Evolutionary conservation across 2,888 invertebrate genomes (phyloP), one percentile per base, ranked within the genome.

Genomic region (Torymus tubicola): DNA sequence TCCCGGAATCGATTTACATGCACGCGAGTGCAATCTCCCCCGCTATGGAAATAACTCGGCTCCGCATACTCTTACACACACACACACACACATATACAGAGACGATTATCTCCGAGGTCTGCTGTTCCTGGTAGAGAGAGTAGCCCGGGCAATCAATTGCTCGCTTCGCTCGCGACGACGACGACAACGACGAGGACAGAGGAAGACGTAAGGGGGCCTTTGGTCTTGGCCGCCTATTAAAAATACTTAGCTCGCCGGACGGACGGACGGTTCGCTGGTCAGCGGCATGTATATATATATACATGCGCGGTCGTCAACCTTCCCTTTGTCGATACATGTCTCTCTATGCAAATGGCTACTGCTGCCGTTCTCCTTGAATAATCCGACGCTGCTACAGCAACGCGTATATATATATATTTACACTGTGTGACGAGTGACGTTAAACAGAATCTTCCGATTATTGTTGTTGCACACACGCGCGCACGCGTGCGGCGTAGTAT

Each of bases 151-250:
- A 86, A 87, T 87, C 86, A 86, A 86, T 86, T 86, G 86, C 86
- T 42, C 8, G 42, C 42, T 31, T 42, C 8, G 42, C 31, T 31
- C 31, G 31, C 31, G 31, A 31, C 31, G 31, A 31, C 31, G 31
- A 31, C 42, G 42, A 42, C 42, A 14, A 58, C 52, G 64, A 58
- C 65, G n/a, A 53, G 55, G 74, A 74, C 4, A 58, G 60, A 79
- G 74, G 71, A 55, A 76, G 76, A 76, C 67, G 68, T 67, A 72
- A 72, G 75, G 61, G 13, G 2, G 69, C 65, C 74, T 81, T 78
- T 81, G 68, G 85, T 87, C 85, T 24, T 83, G 84, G 71, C 86
- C 86, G 87, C 86, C 86, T 86, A 87, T 88, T 89, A 89, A 88
- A 89, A 88, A 87, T 88, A 87, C 86, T 88, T 86, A 84, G 86